Conservation (phyloP, 2,113 vertebrate species). For the Hydrochoerus hydrochaeris region DNA sequence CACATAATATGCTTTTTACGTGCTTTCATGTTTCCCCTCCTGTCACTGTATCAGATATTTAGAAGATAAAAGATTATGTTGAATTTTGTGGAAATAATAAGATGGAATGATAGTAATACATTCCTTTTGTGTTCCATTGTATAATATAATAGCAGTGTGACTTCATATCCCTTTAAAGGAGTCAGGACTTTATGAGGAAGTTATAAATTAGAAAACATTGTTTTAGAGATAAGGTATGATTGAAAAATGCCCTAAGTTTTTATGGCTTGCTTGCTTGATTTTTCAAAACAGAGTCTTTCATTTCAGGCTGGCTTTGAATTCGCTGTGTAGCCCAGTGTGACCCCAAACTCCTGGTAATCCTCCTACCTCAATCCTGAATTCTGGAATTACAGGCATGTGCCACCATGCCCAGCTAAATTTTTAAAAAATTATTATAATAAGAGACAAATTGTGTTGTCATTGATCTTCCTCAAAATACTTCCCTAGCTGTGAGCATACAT, state of each 20-base stretch:
- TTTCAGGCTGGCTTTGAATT: background rate
- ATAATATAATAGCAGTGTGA: background rate
- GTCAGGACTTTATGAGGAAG: background rate
- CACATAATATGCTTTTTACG: too few species aligned
- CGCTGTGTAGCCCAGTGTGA: background rate
- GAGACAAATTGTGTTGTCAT: background rate
- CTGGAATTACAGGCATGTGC: background rate
- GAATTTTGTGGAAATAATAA: conserved; percentile 15
- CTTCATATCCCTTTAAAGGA: background rate
- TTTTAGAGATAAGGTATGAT: background rate
- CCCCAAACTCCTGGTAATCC: background rate
- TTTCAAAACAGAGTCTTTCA: background rate
- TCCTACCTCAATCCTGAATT: background rate
- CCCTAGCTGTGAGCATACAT: background rate
- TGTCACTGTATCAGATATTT: too few species aligned
- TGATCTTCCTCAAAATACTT: background rate
- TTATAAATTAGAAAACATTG: background rate
- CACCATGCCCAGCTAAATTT: background rate
- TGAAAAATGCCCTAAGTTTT: background rate
- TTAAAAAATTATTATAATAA: background rate
- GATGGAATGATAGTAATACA: background rate
- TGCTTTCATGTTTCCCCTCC: too few species aligned
- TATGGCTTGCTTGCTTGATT: background rate
- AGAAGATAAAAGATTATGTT: background rate
- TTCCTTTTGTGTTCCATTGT: background rate